Conservation (phyloP, 2,888 invertebrate genomes). For the Tipula vernalis region DNA sequence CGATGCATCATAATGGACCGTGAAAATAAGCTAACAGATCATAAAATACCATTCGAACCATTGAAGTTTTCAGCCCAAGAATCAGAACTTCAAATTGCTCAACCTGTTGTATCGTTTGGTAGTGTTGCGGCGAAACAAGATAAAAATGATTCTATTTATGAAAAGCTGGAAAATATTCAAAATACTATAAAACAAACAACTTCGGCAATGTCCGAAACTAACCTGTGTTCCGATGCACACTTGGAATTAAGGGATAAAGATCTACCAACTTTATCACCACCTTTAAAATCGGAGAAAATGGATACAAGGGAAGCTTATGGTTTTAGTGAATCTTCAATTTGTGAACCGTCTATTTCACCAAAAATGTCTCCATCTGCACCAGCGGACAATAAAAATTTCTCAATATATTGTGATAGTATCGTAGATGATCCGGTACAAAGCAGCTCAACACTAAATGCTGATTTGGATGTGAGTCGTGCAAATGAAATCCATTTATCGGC, state of each 20-base stretch:
- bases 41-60: not conserved
- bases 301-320: not conserved
- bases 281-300: not conserved
- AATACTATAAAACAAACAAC: not conserved
- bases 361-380: not conserved
- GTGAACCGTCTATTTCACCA: not conserved
- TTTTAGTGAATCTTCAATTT: not conserved
- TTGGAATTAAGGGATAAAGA: not conserved
- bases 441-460: not conserved
- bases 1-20: slow-evolving; percentile 31
- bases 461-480: not conserved
- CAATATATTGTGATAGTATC: not conserved
- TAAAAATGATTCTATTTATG: not conserved
- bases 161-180: not conserved
- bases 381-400: not conserved
- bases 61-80: not conserved
- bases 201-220: not conserved
- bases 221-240: not conserved
- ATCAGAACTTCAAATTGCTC: not conserved
- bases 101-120: not conserved
- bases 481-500: not conserved
- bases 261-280: not conserved
- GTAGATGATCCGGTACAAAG: not conserved
- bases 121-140: not conserved
- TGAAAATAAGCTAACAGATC: slow-evolving; percentile 28